phyloP scores from a whole-genome alignment of 2,888 invertebrate genomes.

The Dysmachus trigonus region DNA sequence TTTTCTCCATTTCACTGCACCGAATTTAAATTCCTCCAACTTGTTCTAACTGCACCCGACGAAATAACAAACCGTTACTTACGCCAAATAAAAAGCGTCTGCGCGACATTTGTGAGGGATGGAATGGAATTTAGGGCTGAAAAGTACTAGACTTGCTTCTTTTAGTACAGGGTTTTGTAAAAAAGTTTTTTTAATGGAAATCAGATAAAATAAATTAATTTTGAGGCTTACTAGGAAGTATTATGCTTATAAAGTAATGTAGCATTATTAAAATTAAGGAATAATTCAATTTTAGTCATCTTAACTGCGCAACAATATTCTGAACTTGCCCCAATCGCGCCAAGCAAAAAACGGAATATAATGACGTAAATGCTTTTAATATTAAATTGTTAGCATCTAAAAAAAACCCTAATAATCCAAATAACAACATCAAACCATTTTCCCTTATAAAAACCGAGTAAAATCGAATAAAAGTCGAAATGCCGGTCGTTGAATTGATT shows the following conservation, averaged over 20 bases:
- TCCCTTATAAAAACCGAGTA: background rate
- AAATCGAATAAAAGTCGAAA: slow-evolving; percentile 9
- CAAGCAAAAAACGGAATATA: background rate
- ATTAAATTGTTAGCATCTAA: background rate
- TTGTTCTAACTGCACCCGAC: background rate
- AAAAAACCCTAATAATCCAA: background rate
- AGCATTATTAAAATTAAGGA: background rate
- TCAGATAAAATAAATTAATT: background rate
- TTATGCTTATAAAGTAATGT: background rate
- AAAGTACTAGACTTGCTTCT: background rate
- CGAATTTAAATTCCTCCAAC: background rate
- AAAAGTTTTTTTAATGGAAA: background rate
- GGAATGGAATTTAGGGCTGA: background rate
- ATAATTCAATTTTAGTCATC: background rate
- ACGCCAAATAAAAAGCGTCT: slow-evolving; percentile 43
- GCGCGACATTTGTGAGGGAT: slow-evolving; percentile 29
- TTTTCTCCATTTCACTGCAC: slow-evolving; percentile 4
- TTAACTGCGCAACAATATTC: background rate
- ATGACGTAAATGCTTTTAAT: background rate
- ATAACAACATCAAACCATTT: background rate
- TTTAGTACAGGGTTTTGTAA: background rate
- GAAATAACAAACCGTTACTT: slow-evolving; percentile 43
- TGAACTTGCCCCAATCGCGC: background rate
- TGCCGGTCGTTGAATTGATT: slow-evolving; percentile 1
- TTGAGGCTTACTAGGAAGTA: background rate